Conservation (phyloP, 2,888 invertebrate genomes). For the Latrodectus hesperus region DNA sequence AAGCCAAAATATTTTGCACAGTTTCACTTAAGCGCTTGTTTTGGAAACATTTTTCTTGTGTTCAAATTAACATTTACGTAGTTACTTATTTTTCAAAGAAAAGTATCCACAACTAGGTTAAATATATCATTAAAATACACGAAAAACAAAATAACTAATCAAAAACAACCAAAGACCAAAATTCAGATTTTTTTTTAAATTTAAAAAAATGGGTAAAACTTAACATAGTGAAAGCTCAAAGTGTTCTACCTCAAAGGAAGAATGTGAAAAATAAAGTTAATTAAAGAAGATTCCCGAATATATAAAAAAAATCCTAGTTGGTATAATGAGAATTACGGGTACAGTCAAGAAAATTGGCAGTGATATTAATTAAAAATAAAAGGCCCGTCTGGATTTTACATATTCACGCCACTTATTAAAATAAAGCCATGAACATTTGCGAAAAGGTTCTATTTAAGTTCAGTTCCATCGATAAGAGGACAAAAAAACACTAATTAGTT, state of each 20-base stretch:
- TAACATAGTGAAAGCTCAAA: too few relatives aligned
- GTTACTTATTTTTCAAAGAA: too few relatives aligned
- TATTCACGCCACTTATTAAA: conserved; percentile 3
- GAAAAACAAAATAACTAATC: too few relatives aligned
- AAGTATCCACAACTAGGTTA: too few relatives aligned
- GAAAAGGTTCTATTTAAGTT: background rate
- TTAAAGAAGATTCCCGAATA: conserved; percentile 1
- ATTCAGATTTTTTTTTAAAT: too few relatives aligned
- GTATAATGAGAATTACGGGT: background rate
- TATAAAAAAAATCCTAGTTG: background rate
- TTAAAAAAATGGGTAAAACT: too few relatives aligned
- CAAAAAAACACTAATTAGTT: background rate
- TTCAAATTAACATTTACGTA: too few relatives aligned
- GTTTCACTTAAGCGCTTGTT: too few relatives aligned
- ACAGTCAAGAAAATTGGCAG: background rate
- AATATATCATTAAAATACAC: too few relatives aligned
- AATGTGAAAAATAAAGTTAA: conserved; percentile 2
- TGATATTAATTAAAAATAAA: conserved; percentile 15
- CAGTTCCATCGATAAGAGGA: background rate
- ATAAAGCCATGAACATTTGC: background rate
- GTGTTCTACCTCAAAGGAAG: background rate
- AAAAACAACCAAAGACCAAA: too few relatives aligned
- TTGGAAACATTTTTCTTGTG: too few relatives aligned
- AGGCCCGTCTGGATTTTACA: background rate
- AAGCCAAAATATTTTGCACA: too few relatives aligned